Evolutionary conservation across 2,113 vertebrate species (phyloP), one percentile per base, ranked within the genome.

Genomic region (Aspidoscelis tigris): DNA sequence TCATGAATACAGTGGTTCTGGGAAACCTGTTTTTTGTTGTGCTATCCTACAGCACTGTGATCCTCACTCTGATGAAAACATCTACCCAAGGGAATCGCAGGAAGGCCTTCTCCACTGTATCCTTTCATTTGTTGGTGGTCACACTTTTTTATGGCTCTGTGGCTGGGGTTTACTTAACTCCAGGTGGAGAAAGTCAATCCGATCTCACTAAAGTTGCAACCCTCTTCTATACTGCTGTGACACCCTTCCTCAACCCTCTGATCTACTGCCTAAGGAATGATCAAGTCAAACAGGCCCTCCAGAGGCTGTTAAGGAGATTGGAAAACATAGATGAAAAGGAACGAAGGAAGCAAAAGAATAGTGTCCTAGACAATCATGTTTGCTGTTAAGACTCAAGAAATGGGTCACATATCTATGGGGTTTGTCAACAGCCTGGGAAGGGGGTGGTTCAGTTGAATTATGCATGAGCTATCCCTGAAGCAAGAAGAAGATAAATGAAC

Each of bases 101-200:
- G 53, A 93, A 93, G 24, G 89, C 93, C 76, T 92, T 93, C 21
- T 84, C 89, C 2, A 92, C 90, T 41, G 90, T 90, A 14, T 89
- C 84, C 24, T 89, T 89, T 9, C 92, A 93, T 44, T 84, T 93
- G 78, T 6, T 14, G 0, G 88, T 88, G 26, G 92, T 92, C 4
- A 87, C 88, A 1, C 89, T 93, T 58, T 93, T 93, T 65, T 93
- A 90, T 0, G 90, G 93, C 55, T 86, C 92, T 1, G 89, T 84
- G 74, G 88, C 89, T 82, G 33, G 89, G 20, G 92, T 90, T 1
- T 92, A 92, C 66, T 87, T 92, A 76, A 11, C 74, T 4, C 91
- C 91, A 18, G 77, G 82, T 82, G 89, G 88, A 5, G 53, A 76
- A 0, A 64, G 68, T 33, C 73, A 88, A 39, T 53, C 65, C 33